phyloP scores from a whole-genome alignment of 1,140 invertebrate species.

The Neodiprion pinetum region DNA sequence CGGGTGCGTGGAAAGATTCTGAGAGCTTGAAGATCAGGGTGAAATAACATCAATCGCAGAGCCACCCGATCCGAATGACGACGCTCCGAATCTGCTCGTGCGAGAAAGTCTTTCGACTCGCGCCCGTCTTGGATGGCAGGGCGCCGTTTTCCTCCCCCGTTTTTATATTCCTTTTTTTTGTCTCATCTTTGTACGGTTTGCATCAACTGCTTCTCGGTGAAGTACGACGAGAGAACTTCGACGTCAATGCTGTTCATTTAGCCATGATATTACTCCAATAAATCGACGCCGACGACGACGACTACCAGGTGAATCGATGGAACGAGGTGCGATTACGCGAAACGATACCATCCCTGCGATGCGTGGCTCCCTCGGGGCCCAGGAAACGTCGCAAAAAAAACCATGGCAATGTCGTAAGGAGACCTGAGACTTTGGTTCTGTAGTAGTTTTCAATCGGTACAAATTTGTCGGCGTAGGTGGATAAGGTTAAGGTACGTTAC shows the following conservation, averaged over 20 bases:
- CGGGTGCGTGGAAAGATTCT: not conserved
- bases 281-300: not conserved
- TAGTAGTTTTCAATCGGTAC: not conserved
- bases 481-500: too few species aligned
- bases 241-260: not conserved
- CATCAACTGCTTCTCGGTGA: too few species aligned
- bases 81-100: not conserved
- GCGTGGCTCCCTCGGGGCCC: not conserved
- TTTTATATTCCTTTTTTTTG: not conserved
- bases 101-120: slow-evolving; percentile 2
- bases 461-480: not conserved
- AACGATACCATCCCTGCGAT: not conserved
- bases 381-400: not conserved
- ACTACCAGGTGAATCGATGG: not conserved
- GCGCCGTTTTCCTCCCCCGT: not conserved
- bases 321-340: slow-evolving; percentile 3
- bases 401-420: not conserved
- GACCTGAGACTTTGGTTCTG: not conserved
- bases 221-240: too few species aligned
- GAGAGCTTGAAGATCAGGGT: not conserved
- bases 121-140: not conserved
- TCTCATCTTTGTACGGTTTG: too few species aligned
- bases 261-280: not conserved
- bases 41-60: not conserved
- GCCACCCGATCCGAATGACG: not conserved